Percentiles rank a stretch among this genome's conserved stretches.
These are phyloP conservation scores for Chrysocyon brachyurus DNA, from an alignment of 2,797 vertebrate genomes.

Conservation along the genomic window DNA sequence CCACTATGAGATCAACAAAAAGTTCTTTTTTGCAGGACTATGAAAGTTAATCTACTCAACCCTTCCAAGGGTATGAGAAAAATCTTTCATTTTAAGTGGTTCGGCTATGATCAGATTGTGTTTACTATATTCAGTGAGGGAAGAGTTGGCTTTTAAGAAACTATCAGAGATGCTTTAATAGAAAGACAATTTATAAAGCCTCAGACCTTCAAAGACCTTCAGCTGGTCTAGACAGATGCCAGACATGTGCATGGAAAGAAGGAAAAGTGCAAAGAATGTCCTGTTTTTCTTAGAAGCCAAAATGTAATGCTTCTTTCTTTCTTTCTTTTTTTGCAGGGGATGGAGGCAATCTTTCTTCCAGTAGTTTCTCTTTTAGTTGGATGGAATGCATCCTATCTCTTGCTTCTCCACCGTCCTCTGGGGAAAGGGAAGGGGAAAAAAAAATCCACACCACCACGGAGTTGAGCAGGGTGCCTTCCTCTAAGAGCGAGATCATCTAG, in stretches of 20 bases:
- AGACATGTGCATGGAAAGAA: neutral
- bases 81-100: constrained; percentile 56
- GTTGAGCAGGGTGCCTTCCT: neutral
- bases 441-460: neutral
- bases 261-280: neutral
- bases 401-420: constrained; percentile 31
- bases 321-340: neutral
- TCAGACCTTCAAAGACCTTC: constrained; percentile 59
- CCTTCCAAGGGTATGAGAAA: constrained; percentile 3
- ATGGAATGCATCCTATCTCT: neutral
- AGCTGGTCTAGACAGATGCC: neutral
- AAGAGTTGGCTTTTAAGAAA: constrained; percentile 62
- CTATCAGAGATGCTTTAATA: constrained; percentile 45
- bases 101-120: constrained; percentile 4
- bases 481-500: neutral
- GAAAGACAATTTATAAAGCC: constrained; percentile 48
- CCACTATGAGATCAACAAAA: constrained; percentile 35
- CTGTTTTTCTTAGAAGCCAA: constrained; percentile 46
- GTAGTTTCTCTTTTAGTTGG: constrained; percentile 4
- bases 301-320: neutral
- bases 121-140: constrained; percentile 35
- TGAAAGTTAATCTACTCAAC: constrained; percentile 41
- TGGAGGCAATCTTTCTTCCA: neutral
- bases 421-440: neutral
- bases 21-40: constrained; percentile 5